Conservation (phyloP, 1,140 invertebrate genomes). For the Micrasema minimum region DNA sequence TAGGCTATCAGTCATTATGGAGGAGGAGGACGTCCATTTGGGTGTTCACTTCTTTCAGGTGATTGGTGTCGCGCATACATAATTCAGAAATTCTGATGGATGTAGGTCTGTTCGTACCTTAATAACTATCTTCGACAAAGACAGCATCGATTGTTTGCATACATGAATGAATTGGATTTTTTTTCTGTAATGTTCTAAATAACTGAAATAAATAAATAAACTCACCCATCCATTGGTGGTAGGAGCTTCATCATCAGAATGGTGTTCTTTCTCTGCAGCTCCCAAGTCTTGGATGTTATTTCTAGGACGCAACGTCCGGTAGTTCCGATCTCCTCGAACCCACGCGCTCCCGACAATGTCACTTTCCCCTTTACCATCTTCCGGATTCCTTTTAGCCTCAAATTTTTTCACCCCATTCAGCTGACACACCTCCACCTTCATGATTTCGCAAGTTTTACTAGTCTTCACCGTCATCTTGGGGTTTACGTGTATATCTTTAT, state of each 20-base stretch:
- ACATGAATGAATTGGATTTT: no score
- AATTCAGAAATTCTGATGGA: no score
- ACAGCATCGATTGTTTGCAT: no score
- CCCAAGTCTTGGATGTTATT: conserved; percentile 21
- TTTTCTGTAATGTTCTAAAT: no score
- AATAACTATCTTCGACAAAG: no score
- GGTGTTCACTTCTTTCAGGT: no score
- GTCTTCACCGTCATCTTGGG: conserved; percentile 63
- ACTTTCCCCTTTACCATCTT: conserved; percentile 24
- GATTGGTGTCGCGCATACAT: no score
- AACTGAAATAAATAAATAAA: no score
- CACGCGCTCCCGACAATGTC: conserved; percentile 27
- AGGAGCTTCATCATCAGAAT: conserved; percentile 50
- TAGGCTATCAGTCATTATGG: no score
- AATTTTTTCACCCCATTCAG: conserved; percentile 38
- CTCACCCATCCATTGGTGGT: conserved; percentile 45
- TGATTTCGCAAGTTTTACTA: conserved; percentile 28
- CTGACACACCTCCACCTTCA: conserved; percentile 22
- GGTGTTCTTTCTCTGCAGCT: conserved; percentile 42
- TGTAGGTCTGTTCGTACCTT: no score
- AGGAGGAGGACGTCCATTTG: no score
- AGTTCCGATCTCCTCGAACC: conserved; percentile 41
- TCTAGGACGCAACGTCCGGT: conserved; percentile 38
- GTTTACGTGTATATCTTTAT: conserved; percentile 66
- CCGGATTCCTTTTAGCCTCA: neutral